Conservation (phyloP, 2,797 vertebrate species). For the Melanotaenia nigrans region DNA sequence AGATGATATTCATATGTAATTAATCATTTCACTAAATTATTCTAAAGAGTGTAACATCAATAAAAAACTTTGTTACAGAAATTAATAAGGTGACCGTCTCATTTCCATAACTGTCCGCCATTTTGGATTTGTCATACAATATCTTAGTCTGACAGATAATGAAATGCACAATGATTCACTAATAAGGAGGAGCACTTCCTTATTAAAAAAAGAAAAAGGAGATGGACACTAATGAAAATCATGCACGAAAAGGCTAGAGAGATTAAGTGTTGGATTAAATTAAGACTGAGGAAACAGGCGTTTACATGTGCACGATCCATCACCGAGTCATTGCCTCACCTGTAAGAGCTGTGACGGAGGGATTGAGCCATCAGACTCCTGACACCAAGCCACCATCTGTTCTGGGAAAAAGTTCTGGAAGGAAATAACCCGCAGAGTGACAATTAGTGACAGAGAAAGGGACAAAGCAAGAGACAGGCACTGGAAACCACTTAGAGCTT, state of each 20-base stretch:
- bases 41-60: not conserved
- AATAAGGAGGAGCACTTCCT: no score
- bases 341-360: slow-evolving; percentile 94
- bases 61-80: no score
- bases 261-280: slow-evolving; percentile 14
- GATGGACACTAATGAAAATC: not conserved
- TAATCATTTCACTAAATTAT: not conserved
- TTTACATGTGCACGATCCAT: not conserved
- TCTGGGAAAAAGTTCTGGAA: slow-evolving; percentile 97
- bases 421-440: slow-evolving; percentile 36
- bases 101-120: not conserved
- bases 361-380: slow-evolving; percentile 92
- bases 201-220: no score
- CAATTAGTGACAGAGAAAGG: slow-evolving; percentile 24
- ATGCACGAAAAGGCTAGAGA: not conserved
- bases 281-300: not conserved
- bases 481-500: slow-evolving; percentile 61
- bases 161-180: no score
- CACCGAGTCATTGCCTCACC: slow-evolving; percentile 79
- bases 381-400: slow-evolving; percentile 98
- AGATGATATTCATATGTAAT: not conserved
- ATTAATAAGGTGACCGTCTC: not conserved
- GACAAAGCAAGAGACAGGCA: slow-evolving; percentile 24
- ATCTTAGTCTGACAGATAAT: not conserved
- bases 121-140: not conserved